Conservation (phyloP, 2,113 vertebrate species). For the Pardalotus punctatus region DNA sequence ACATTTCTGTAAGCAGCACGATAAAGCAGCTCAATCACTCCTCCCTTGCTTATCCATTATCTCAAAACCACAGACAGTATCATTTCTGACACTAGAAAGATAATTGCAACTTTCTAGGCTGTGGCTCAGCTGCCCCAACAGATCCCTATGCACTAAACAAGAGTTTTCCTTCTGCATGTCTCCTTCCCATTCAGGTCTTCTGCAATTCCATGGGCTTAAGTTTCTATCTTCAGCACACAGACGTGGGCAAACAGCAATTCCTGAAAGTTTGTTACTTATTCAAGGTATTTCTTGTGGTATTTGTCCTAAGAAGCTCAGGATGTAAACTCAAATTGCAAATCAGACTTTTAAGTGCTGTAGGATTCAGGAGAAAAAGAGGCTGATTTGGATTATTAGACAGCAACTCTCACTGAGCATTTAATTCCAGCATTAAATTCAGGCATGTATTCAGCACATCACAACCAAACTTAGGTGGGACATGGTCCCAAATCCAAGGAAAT, state of each 20-base stretch:
- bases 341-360: neutral
- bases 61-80: neutral
- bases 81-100: neutral
- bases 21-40: slow-evolving; percentile 27
- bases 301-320: neutral
- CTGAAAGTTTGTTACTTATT: neutral
- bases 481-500: neutral
- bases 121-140: neutral
- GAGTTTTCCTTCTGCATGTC: neutral
- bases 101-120: neutral
- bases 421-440: neutral
- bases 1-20: neutral
- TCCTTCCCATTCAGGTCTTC: neutral
- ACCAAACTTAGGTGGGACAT: neutral
- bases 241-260: neutral
- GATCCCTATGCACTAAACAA: neutral
- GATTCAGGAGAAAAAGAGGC: neutral
- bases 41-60: neutral
- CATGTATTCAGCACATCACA: neutral
- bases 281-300: neutral
- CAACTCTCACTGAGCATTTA: neutral
- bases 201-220: neutral
- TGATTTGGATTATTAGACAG: neutral
- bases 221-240: fast-evolving
- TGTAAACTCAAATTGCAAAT: neutral